A percentile compares a stretch with the other conserved stretches of the same genome.
Evolutionary conservation across 2,113 vertebrate species (phyloP).

Genomic region (Anolis sagrei): DNA sequence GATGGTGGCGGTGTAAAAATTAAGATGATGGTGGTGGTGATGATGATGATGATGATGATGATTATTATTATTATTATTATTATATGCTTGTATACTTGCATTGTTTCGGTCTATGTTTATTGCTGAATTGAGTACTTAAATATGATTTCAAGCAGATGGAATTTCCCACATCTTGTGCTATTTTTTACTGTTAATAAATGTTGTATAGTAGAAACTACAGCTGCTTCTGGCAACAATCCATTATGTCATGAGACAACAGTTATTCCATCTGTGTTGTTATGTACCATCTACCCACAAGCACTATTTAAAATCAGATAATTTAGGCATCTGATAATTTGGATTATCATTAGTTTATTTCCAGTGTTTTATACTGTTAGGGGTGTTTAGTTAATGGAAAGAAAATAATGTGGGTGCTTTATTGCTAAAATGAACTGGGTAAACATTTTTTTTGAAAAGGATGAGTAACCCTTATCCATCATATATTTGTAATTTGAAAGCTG

Average conservation of each 20-base stretch:
- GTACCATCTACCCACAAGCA: too few relatives aligned
- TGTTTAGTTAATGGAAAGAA: constrained; percentile 32
- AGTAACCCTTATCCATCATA: constrained; percentile 16
- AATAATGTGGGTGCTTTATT: constrained; percentile 49
- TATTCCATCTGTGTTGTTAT: neutral
- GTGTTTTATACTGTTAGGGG: neutral
- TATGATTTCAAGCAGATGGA: neutral
- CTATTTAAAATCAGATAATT: neutral
- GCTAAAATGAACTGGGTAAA: constrained; percentile 29
- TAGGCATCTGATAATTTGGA: neutral
- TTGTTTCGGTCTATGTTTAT: neutral
- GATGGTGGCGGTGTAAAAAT: too few relatives aligned
- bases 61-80: too few relatives aligned
- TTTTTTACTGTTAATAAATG: neutral
- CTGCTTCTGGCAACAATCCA: neutral
- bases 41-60: too few relatives aligned
- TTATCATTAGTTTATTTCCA: neutral
- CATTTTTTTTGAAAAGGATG: constrained; percentile 35
- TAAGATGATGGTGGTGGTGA: too few relatives aligned
- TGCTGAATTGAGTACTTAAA: neutral
- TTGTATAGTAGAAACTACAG: neutral
- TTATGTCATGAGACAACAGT: neutral
- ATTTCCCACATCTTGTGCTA: neutral
- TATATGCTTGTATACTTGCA: too few relatives aligned
- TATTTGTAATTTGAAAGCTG: neutral